Conservation (phyloP, 2,797 vertebrate species). For the Lateolabrax maculatus region DNA sequence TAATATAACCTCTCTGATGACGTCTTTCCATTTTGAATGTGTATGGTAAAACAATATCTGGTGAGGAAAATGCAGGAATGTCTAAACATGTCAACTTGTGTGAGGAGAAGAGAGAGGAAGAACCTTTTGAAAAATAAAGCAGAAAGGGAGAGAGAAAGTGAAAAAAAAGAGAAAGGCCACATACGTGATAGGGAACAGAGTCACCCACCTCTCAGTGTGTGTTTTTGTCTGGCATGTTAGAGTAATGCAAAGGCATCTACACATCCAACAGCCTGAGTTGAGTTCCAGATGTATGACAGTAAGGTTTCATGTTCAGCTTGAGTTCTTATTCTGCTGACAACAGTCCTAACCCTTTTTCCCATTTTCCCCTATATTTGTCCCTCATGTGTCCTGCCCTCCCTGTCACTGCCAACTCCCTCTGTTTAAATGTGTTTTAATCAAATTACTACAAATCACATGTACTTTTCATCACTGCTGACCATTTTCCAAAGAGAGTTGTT, state of each 20-base stretch:
- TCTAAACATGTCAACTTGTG: conserved; percentile 10
- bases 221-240: conserved; percentile 7
- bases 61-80: not conserved
- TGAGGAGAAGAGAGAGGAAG: not conserved
- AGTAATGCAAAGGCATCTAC: no score
- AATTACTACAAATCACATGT: not conserved
- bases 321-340: not conserved
- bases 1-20: not conserved
- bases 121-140: not conserved
- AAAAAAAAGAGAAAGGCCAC: not conserved
- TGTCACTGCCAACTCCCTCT: not conserved
- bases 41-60: not conserved
- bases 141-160: not conserved
- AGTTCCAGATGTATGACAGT: conserved; percentile 7
- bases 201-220: not conserved
- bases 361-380: not conserved
- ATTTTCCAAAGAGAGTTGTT: not conserved
- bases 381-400: not conserved
- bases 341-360: not conserved
- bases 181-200: conserved; percentile 1
- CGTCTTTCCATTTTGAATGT: not conserved
- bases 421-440: not conserved
- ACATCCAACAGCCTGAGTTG: not conserved
- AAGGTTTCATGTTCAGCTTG: not conserved
- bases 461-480: not conserved